Evolutionary conservation across 2,888 invertebrate species (phyloP).

Genomic region (Drosophila anomelani): DNA sequence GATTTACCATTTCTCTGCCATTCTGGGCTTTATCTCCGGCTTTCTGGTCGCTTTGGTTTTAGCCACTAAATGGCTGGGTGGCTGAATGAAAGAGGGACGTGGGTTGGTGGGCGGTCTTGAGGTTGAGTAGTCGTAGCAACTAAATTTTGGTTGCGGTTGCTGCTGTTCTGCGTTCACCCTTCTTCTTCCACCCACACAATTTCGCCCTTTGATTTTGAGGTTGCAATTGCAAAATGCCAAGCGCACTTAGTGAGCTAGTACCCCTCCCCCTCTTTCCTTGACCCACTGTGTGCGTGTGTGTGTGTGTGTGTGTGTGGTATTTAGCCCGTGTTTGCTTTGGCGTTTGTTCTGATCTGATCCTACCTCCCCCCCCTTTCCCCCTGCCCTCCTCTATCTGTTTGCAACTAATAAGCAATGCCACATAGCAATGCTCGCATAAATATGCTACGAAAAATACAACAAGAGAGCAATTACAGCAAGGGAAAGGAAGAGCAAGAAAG

Average conservation of each 20-base stretch:
- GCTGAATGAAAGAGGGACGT: background rate
- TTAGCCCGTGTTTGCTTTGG: constrained; percentile 7
- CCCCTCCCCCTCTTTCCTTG: background rate
- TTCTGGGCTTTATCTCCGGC: constrained; percentile 1
- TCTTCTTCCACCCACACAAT: background rate
- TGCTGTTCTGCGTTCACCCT: background rate
- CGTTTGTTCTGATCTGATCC: constrained; percentile 13
- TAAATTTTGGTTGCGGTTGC: constrained; percentile 27
- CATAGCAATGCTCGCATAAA: constrained; percentile 33
- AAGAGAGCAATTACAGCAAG: constrained; percentile 17
- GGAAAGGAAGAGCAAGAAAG: background rate
- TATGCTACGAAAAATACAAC: constrained; percentile 39
- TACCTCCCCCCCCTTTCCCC: background rate
- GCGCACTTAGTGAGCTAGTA: constrained; percentile 25
- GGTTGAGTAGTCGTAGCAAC: constrained; percentile 17
- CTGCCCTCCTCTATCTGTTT: background rate
- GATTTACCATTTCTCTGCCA: constrained; percentile 3
- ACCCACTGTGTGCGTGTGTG: constrained; percentile 1
- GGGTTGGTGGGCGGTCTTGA: background rate
- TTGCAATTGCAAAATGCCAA: constrained; percentile 31
- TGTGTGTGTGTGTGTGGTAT: constrained; percentile 5
- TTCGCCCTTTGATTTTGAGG: constrained; percentile 24
- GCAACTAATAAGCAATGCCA: constrained; percentile 41
- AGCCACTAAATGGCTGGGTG: constrained; percentile 11
- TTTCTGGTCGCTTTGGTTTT: constrained; percentile 16